phyloP scores from a whole-genome alignment of 2,888 invertebrate species.

The Ariolimax columbianus region DNA sequence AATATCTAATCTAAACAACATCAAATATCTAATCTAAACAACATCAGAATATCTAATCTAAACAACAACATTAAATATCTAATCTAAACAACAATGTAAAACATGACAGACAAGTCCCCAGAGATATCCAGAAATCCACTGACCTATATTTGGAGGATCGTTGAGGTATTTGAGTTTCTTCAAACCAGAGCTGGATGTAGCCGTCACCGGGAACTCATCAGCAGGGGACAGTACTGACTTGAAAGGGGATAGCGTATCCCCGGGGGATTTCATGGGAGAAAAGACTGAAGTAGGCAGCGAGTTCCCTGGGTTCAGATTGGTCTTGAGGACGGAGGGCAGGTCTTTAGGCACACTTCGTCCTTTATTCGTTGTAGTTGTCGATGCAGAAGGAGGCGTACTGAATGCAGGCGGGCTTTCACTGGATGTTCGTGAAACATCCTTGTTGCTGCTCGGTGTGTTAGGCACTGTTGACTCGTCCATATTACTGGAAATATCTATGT shows the following conservation, averaged over 20 bases:
- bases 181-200: background rate
- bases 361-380: conserved; percentile 3
- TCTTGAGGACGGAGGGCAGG: background rate
- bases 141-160: conserved; percentile 52
- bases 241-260: conserved; percentile 31
- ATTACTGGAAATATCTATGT: conserved; percentile 16
- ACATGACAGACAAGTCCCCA: too few species aligned
- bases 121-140: background rate
- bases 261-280: conserved; percentile 34
- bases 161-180: conserved; percentile 41
- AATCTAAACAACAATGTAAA: too few species aligned
- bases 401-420: background rate
- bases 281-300: conserved; percentile 11
- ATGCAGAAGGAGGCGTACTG: background rate
- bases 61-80: too few species aligned
- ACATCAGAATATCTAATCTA: too few species aligned
- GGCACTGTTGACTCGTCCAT: conserved; percentile 35
- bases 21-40: too few species aligned
- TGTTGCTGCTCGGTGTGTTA: background rate
- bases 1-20: too few species aligned
- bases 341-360: conserved; percentile 46
- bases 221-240: conserved; percentile 21
- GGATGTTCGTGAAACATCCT: background rate
- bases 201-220: conserved; percentile 40
- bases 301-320: background rate